Evolutionary conservation across 2,113 vertebrate species (phyloP).

Genomic region (Indri indri): DNA sequence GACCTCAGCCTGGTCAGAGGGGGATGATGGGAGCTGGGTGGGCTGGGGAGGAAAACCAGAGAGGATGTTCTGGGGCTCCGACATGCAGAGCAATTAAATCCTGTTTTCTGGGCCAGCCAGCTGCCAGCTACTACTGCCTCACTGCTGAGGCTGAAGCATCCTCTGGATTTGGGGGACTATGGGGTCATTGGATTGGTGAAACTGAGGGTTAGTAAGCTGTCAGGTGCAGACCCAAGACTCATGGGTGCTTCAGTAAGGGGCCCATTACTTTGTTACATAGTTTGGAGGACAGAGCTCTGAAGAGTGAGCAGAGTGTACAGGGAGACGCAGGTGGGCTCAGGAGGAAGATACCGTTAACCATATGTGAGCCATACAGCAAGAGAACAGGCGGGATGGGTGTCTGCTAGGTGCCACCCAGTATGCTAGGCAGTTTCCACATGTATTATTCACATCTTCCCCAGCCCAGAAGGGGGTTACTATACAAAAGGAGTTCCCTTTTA

Average conservation of each 20-base stretch:
- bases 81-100: background rate
- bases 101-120: background rate
- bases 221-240: background rate
- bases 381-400: background rate
- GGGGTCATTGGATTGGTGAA: background rate
- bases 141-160: background rate
- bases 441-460: background rate
- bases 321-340: background rate
- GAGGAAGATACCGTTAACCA: background rate
- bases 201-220: background rate
- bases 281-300: background rate
- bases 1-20: background rate
- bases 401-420: background rate
- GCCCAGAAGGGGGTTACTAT: background rate
- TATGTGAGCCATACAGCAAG: background rate
- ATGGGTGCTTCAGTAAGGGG: background rate
- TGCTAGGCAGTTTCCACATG: background rate
- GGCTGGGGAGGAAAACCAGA: background rate
- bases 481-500: background rate
- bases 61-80: background rate
- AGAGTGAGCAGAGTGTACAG: background rate
- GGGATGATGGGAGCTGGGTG: background rate
- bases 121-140: background rate
- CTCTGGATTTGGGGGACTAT: background rate
- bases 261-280: background rate